These are phyloP conservation scores for Acanthis flammea DNA, from an alignment of 2,797 vertebrate species.

Conservation along the genomic window DNA sequence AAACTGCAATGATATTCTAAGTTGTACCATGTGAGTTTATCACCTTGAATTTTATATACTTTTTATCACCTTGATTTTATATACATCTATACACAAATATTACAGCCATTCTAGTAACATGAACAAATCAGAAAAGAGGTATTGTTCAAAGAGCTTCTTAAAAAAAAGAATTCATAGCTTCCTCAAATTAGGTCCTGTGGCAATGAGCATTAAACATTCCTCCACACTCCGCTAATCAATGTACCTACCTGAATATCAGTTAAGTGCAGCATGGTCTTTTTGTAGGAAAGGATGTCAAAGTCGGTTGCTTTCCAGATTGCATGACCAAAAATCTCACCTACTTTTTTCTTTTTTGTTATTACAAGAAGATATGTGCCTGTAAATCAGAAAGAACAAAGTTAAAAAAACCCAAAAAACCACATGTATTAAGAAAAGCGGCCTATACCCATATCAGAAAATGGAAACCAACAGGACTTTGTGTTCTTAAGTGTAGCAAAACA, in stretches of 20 bases:
- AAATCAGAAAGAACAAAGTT: slow-evolving; percentile 10
- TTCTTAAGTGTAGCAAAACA: neutral
- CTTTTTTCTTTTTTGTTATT: slow-evolving; percentile 93
- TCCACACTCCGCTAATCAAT: neutral
- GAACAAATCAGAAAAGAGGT: neutral
- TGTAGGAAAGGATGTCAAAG: slow-evolving; percentile 93
- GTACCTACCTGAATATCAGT: slow-evolving; percentile 89
- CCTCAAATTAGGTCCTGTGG: neutral
- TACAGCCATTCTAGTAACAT: neutral
- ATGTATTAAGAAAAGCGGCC: neutral
- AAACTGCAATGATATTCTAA: neutral
- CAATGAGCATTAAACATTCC: neutral
- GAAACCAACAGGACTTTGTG: neutral
- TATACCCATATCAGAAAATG: neutral
- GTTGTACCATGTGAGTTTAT: neutral
- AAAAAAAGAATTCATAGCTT: neutral
- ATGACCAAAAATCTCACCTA: slow-evolving; percentile 91
- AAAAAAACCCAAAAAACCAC: fast-evolving
- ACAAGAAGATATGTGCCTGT: slow-evolving; percentile 92
- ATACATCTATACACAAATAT: neutral
- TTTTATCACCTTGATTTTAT: neutral
- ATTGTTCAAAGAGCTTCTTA: neutral
- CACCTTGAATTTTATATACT: neutral
- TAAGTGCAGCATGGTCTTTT: slow-evolving; percentile 94
- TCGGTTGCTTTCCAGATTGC: slow-evolving; percentile 91